These are phyloP conservation scores for Trissoscelio sp. DNA, from an alignment of 2,888 invertebrate genomes.

Conservation along the genomic window DNA sequence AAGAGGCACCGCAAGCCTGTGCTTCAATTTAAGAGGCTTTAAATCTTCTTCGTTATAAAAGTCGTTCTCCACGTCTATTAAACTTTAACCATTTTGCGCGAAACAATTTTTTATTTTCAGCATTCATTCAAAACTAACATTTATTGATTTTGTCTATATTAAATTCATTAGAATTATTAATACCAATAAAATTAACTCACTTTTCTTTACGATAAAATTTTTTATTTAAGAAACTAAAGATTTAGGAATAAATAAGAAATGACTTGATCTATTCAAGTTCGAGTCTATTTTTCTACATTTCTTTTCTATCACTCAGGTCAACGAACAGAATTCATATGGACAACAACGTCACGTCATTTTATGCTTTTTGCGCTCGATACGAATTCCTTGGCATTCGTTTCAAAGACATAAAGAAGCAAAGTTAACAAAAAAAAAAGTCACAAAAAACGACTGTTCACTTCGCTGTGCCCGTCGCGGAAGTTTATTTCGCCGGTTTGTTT, in stretches of 20 bases:
- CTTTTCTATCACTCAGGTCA: not conserved
- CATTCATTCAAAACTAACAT: no score
- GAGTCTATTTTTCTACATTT: not conserved
- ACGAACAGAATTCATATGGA: slow-evolving; percentile 5
- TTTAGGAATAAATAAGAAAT: no score
- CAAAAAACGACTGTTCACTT: slow-evolving; percentile 3
- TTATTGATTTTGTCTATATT: no score
- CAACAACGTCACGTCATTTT: slow-evolving; percentile 29
- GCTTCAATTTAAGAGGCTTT: slow-evolving; percentile 25
- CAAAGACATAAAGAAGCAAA: slow-evolving; percentile 11
- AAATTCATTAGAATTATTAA: no score
- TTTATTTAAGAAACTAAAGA: no score
- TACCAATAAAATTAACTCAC: no score
- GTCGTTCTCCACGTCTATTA: slow-evolving; percentile 20
- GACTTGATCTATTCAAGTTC: no score
- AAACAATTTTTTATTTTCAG: no score
- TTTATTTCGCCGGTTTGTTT: slow-evolving; percentile 1
- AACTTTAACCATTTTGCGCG: slow-evolving; percentile 18
- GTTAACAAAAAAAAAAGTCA: not conserved
- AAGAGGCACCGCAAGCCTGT: slow-evolving; percentile 19
- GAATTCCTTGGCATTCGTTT: slow-evolving; percentile 15
- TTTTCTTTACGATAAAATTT: no score
- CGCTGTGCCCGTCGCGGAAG: not conserved
- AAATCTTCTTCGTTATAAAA: slow-evolving; percentile 41
- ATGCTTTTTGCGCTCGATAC: slow-evolving; percentile 6